These are phyloP conservation scores for Camptogramma bilineatum DNA, from an alignment of 2,888 invertebrate genomes.

Conservation along the genomic window DNA sequence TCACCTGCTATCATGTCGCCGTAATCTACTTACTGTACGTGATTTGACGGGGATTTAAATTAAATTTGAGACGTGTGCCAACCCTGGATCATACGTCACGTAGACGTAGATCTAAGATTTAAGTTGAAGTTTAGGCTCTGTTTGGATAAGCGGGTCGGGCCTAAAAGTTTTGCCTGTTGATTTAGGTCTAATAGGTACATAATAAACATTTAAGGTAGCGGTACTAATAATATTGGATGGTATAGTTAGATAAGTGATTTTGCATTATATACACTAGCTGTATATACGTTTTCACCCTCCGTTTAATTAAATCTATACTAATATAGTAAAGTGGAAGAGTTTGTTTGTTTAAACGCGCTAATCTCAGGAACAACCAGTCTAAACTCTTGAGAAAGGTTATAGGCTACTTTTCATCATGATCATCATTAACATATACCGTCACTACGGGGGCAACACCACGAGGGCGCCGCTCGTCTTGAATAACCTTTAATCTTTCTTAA, in stretches of 20 bases:
- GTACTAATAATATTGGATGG: constrained; percentile 1
- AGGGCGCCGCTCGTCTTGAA: too few species aligned
- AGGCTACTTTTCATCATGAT: too few species aligned
- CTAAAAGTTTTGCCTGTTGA: constrained; percentile 23
- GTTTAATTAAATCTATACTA: too few species aligned
- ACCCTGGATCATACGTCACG: constrained; percentile 34
- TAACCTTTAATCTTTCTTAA: too few species aligned
- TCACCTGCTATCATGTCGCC: constrained; percentile 41
- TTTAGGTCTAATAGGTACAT: constrained; percentile 30
- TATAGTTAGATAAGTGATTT: background rate
- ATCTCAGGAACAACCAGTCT: too few species aligned
- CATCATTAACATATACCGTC: too few species aligned
- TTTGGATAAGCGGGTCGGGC: constrained; percentile 24
- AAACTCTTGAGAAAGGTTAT: too few species aligned
- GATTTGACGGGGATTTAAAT: constrained; percentile 47
- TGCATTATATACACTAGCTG: too few species aligned
- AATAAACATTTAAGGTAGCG: constrained; percentile 15
- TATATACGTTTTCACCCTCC: too few species aligned
- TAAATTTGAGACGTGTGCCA: constrained; percentile 46
- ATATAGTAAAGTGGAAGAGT: too few species aligned
- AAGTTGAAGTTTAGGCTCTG: constrained; percentile 28
- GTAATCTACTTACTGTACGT: constrained; percentile 45
- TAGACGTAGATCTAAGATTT: constrained; percentile 29
- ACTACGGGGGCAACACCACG: too few species aligned
- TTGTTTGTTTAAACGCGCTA: too few species aligned